These are phyloP conservation scores for Botia almorhae DNA, from an alignment of 2,797 vertebrate species.

Conservation along the genomic window DNA sequence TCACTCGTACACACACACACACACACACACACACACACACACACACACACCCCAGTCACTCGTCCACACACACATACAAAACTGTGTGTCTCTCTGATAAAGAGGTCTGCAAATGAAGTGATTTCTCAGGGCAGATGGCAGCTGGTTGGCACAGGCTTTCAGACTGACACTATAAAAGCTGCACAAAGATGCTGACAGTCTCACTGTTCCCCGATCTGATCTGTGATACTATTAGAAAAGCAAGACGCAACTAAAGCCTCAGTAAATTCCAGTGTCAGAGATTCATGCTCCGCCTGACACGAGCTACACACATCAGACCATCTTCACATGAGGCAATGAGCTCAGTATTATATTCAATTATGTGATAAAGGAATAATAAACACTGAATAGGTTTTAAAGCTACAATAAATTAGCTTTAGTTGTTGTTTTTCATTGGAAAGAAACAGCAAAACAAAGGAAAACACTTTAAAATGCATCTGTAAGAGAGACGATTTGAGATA, in stretches of 20 bases:
- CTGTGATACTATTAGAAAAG: conserved; percentile 39
- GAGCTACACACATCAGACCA: neutral
- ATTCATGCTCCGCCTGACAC: conserved; percentile 3
- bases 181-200: conserved; percentile 44
- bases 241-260: conserved; percentile 3
- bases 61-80: neutral
- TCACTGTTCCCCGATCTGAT: conserved; percentile 38
- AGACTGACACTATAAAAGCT: conserved; percentile 36
- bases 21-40: neutral
- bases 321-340: neutral
- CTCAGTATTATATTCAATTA: neutral
- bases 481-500: too few relatives aligned
- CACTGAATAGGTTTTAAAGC: neutral
- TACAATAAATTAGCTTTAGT: neutral
- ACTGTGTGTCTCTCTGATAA: conserved; percentile 5
- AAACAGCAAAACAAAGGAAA: too few relatives aligned
- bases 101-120: conserved; percentile 25
- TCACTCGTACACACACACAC: neutral
- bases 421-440: too few relatives aligned
- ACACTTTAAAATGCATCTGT: too few relatives aligned
- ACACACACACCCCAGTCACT: neutral
- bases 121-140: conserved; percentile 33
- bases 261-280: conserved; percentile 1
- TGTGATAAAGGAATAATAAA: neutral
- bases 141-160: conserved; percentile 19